Evolutionary conservation across 2,888 invertebrate species (phyloP), one percentile per base, ranked within the genome.

Genomic region (Drosophila testacea): DNA sequence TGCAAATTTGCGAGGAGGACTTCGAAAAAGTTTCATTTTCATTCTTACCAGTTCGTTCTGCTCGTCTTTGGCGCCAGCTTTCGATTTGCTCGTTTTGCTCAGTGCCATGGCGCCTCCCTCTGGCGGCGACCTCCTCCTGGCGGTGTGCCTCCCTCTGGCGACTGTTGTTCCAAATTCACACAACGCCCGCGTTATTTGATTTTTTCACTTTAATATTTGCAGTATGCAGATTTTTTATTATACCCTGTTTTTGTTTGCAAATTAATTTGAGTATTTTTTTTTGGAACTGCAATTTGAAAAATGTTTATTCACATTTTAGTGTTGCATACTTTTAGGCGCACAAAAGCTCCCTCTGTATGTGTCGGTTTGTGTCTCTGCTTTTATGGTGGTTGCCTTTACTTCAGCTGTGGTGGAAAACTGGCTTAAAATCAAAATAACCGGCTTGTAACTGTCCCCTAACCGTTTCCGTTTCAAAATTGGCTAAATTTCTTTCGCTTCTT

Each of bases 21-120:
- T 16, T 16, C 1, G 16, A 16, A 16, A 16, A 16, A 16, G 16
- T 16, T 16, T 16, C 16, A 16, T 22, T 22, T 22, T 22, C 2
- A 22, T 22, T 22, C 22, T 87, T 73, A 85, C 85, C 85, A 85
- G 71, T 77, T 84, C 83, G 69, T 76, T 85, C 73, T 87, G 85
- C 73, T 84, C 76, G 71, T 83, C 85, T 85, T 87, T 85, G 85
- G 85, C 83, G 77, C 86, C 83, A 81, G 81, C 75, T 77, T 83
- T 81, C 72, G 81, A 67, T 77, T 77, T 83, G 73, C 63, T 83
- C 67, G 79, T 78, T 59, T 83, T 85, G 75, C 86, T 83, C 62
- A 83, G 67, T 75, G 83, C 83, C 83, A 83, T 83, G 52, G 73
- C 83, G 60, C 64, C 64, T 65, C 60, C 60, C 50, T 22, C 22